Evolutionary conservation across 2,888 invertebrate genomes (phyloP), one percentile per base, ranked within the genome.

Genomic region (Eupithecia dodoneata): DNA sequence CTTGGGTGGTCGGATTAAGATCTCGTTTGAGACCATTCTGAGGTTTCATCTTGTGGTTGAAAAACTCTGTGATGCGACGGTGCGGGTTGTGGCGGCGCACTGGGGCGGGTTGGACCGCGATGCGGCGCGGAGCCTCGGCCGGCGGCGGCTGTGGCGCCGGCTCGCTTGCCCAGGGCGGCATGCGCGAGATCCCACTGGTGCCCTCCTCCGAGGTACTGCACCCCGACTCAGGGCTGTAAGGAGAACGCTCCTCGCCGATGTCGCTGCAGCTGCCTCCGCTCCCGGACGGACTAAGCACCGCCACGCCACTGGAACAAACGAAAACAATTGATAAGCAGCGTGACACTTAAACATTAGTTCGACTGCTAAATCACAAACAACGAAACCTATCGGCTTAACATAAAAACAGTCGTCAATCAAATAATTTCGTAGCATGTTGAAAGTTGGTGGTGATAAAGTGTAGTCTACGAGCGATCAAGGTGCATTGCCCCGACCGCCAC

Each of bases 211-310:
- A 81, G 80, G 83, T 83, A 92, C 96, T 92, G 90, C 94, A 91
- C 87, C 91, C 90, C 82, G 96, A 96, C 87, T 96, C 95, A 83
- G 97, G 97, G 92, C 97, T 98, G 93, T 97, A 97, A 85, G 98
- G 98, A 78, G 98, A 98, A 82, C 97, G 97, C 76, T 98, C 98
- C 92, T 98, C 98, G 85, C 98, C 97, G 92, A 98, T 97, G 94
- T 98, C 98, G 93, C 98, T 98, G 85, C 98, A 98, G 86, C 96
- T 94, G 86, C 96, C 96, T 87, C 97, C 96, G 82, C 96, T 97
- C 86, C 97, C 97, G 80, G 97, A 96, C 88, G 97, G 97, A 94
- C 97, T 97, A 90, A 97, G 94, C 89, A 97, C 97, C 89, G 97
- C 98, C 88, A 98, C 98, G 85, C 98, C 98, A 96, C 98, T 98